Percentiles rank a stretch among this genome's conserved stretches.
These are phyloP conservation scores for Rotaria socialis DNA, from an alignment of 2,888 invertebrate genomes.

Conservation along the genomic window DNA sequence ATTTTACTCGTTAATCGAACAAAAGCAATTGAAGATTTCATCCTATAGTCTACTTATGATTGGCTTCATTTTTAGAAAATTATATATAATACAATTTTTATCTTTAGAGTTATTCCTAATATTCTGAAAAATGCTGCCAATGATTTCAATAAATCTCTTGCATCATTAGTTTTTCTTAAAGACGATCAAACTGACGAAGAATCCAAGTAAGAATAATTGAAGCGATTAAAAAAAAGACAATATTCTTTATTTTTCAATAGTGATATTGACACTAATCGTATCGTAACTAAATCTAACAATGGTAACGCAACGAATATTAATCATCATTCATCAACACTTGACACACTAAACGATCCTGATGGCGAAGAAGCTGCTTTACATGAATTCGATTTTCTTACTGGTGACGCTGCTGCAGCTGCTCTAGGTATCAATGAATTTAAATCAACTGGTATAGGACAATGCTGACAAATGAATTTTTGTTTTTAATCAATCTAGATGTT, in stretches of 20 bases:
- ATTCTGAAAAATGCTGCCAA: neutral
- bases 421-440: constrained; percentile 51
- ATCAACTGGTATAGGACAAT: constrained; percentile 36
- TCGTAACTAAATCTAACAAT: neutral
- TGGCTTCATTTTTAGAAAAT: too few relatives aligned
- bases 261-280: constrained; percentile 22
- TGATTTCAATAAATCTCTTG: constrained; percentile 15
- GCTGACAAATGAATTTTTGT: neutral
- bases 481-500: too few relatives aligned
- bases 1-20: too few relatives aligned
- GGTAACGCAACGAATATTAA: neutral
- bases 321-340: neutral
- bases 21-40: too few relatives aligned
- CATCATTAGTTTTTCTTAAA: constrained; percentile 23
- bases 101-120: neutral
- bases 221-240: neutral
- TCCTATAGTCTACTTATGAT: too few relatives aligned
- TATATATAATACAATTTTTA: neutral
- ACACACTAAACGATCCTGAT: neutral
- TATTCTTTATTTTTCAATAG: neutral
- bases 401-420: neutral
- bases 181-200: constrained; percentile 18
- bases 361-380: constrained; percentile 34
- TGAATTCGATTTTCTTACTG: constrained; percentile 32
- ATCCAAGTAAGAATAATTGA: neutral